These are phyloP conservation scores for Zygothrica quintamaculata DNA, from an alignment of 2,888 invertebrate genomes.

Conservation along the genomic window DNA sequence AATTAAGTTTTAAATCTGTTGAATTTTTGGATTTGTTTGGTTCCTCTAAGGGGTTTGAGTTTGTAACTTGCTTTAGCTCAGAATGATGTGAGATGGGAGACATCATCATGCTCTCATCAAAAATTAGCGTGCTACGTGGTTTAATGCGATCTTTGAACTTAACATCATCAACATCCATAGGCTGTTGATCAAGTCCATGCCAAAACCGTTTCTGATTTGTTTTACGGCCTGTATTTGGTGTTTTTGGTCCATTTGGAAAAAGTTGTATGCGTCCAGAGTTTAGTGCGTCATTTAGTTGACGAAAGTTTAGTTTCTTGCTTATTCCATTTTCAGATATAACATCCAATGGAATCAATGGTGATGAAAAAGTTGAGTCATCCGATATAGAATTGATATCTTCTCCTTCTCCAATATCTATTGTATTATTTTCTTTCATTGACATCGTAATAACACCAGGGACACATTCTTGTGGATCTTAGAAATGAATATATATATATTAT, in stretches of 20 bases:
- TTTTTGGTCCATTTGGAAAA: slow-evolving; percentile 64
- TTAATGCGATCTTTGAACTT: slow-evolving; percentile 17
- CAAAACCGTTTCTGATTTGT: slow-evolving; percentile 24
- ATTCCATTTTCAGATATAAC: slow-evolving; percentile 51
- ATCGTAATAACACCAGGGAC: too few relatives aligned
- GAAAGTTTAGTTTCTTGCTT: slow-evolving; percentile 60
- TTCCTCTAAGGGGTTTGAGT: not conserved
- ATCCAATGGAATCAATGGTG: slow-evolving; percentile 66
- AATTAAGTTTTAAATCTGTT: slow-evolving; percentile 26
- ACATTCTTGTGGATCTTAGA: slow-evolving; percentile 24
- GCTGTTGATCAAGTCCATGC: slow-evolving; percentile 23
- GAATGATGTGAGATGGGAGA: slow-evolving; percentile 40
- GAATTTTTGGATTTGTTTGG: not conserved
- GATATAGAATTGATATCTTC: slow-evolving; percentile 29
- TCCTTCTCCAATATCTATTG: slow-evolving; percentile 17
- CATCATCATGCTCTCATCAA: slow-evolving; percentile 53
- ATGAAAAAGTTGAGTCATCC: slow-evolving; percentile 42
- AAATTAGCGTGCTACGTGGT: slow-evolving; percentile 51
- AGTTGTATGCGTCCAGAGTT: slow-evolving; percentile 71
- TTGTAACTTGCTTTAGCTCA: not conserved
- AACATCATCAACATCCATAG: slow-evolving; percentile 12
- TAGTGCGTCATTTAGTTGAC: slow-evolving; percentile 72
- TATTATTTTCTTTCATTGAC: slow-evolving; percentile 6
- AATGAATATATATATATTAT: not conserved
- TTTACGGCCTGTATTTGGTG: slow-evolving; percentile 48